Evolutionary conservation across 1,140 invertebrate species (phyloP).

Genomic region (Melanaphis sacchari): DNA sequence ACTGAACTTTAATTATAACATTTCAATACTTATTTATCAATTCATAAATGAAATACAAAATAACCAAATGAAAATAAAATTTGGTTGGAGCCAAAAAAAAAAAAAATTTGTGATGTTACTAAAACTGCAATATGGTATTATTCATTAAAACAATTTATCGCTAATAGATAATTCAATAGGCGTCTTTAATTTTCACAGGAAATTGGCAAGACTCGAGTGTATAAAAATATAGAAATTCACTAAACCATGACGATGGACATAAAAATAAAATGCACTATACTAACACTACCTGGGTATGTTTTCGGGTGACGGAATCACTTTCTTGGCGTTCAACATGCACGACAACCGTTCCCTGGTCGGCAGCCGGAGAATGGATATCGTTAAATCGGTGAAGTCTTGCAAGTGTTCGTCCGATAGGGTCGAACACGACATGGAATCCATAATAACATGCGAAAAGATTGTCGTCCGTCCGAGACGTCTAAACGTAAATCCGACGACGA

Average conservation of each 20-base stretch:
- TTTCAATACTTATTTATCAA: no score
- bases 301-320: constrained; percentile 68
- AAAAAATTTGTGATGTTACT: not conserved
- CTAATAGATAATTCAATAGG: not conserved
- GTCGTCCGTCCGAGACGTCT: not conserved
- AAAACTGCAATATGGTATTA: not conserved
- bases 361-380: constrained; percentile 28
- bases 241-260: no score
- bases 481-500: not conserved
- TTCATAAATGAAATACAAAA: no score
- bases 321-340: constrained; percentile 69
- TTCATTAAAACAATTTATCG: not conserved
- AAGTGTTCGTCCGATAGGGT: not conserved
- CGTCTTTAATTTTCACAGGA: not conserved
- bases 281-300: constrained; percentile 68
- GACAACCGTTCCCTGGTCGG: constrained; percentile 66
- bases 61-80: no score
- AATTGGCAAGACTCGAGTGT: not conserved
- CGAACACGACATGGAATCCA: not conserved
- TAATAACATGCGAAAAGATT: not conserved
- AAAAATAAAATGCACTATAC: no score
- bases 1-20: no score
- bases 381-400: constrained; percentile 48
- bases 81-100: not conserved
- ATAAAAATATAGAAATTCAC: not conserved